A percentile compares a stretch with the other conserved stretches of the same genome.
Conservation (phyloP, 2,888 invertebrate species). For the Heteropelma amictum region DNA sequence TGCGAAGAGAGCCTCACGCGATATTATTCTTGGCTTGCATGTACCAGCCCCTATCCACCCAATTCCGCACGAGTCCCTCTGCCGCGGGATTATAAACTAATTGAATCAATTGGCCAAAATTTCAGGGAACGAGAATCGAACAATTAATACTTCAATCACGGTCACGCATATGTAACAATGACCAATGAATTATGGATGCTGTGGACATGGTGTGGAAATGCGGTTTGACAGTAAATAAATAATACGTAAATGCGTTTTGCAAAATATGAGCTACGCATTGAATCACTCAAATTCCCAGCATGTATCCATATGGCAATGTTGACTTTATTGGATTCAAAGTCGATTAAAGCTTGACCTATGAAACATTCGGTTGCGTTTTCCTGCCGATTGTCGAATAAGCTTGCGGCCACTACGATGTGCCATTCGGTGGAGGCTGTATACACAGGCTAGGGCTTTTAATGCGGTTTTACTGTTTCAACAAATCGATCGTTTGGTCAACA, state of each 20-base stretch:
- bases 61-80: neutral
- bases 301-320: constrained; percentile 45
- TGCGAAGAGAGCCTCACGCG: too few relatives aligned
- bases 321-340: constrained; percentile 55
- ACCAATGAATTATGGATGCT: neutral
- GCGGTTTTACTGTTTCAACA: constrained; percentile 54
- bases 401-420: constrained; percentile 31
- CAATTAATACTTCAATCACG: constrained; percentile 29
- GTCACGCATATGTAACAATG: constrained; percentile 28
- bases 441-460: constrained; percentile 37
- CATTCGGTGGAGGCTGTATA: neutral
- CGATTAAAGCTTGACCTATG: constrained; percentile 44
- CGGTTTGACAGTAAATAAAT: constrained; percentile 26
- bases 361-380: neutral
- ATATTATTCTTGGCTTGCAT: constrained; percentile 17
- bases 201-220: constrained; percentile 16
- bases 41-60: neutral
- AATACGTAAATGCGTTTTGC: neutral
- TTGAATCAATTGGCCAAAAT: constrained; percentile 48
- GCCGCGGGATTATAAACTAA: constrained; percentile 48
- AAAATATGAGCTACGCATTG: constrained; percentile 13
- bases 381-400: constrained; percentile 26
- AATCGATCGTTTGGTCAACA: constrained; percentile 42
- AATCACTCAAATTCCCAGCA: constrained; percentile 41
- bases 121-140: neutral